phyloP scores from a whole-genome alignment of 2,888 invertebrate species.

The Acronicta leporina region DNA sequence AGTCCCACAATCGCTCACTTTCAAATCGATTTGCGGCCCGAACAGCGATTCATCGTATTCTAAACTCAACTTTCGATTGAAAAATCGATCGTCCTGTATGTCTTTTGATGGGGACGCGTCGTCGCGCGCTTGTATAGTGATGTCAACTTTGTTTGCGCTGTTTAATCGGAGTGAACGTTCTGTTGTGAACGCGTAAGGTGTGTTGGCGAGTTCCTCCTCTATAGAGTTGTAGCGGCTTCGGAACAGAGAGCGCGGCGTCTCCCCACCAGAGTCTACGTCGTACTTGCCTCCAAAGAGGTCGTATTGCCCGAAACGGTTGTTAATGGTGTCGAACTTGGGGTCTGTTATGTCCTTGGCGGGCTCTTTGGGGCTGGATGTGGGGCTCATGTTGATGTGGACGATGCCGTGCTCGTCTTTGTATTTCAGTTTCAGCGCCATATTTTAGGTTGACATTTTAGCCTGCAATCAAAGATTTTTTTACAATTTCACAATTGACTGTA shows the following conservation, averaged over 20 bases:
- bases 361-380: slow-evolving; percentile 66
- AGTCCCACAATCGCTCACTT: slow-evolving; percentile 63
- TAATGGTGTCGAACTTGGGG: slow-evolving; percentile 84
- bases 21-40: slow-evolving; percentile 74
- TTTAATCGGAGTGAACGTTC: slow-evolving; percentile 70
- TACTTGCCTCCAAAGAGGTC: slow-evolving; percentile 84
- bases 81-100: slow-evolving; percentile 79
- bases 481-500: no score
- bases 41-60: slow-evolving; percentile 71
- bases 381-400: slow-evolving; percentile 84
- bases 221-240: slow-evolving; percentile 86
- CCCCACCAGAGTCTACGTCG: slow-evolving; percentile 70
- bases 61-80: slow-evolving; percentile 66
- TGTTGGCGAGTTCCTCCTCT: slow-evolving; percentile 85
- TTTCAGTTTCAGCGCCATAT: slow-evolving; percentile 83
- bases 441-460: slow-evolving; percentile 55
- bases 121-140: slow-evolving; percentile 73
- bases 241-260: slow-evolving; percentile 77
- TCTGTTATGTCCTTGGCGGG: slow-evolving; percentile 64
- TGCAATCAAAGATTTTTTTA: slow-evolving; percentile 25
- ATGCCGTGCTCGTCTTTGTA: slow-evolving; percentile 86
- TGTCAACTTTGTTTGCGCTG: slow-evolving; percentile 71
- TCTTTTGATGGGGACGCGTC: slow-evolving; percentile 74
- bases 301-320: slow-evolving; percentile 82
- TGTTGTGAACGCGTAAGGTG: slow-evolving; percentile 85